A percentile compares a stretch with the other conserved stretches of the same genome.
phyloP scores from a whole-genome alignment of 2,888 invertebrate genomes.

The Timandra comae region DNA sequence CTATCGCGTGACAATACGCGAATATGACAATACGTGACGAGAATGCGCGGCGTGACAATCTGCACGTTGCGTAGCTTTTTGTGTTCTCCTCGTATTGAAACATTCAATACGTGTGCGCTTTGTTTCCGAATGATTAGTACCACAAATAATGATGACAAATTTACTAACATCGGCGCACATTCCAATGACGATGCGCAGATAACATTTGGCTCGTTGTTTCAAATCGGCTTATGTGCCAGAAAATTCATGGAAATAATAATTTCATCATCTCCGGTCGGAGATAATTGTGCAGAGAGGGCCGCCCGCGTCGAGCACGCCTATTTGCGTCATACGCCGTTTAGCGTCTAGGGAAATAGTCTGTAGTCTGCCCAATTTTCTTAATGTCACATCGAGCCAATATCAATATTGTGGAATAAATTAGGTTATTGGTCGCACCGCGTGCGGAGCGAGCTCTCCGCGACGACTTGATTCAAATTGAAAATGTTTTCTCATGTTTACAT shows the following conservation, averaged over 20 bases:
- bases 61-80: conserved; percentile 10
- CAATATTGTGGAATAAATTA: not conserved
- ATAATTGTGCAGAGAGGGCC: not conserved
- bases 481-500: not conserved
- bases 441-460: not conserved
- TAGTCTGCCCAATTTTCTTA: conserved; percentile 10
- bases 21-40: conserved; percentile 20
- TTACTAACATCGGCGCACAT: not conserved
- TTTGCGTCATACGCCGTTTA: not conserved
- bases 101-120: conserved; percentile 10
- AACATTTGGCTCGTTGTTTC: no score
- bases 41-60: conserved; percentile 3
- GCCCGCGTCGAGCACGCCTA: not conserved
- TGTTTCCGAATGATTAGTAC: conserved; percentile 1
- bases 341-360: conserved; percentile 8
- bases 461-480: not conserved
- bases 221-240: not conserved
- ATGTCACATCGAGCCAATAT: conserved; percentile 6
- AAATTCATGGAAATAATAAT: not conserved
- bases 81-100: conserved; percentile 13
- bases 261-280: not conserved
- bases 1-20: conserved; percentile 18
- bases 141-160: no score
- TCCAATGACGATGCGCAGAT: not conserved
- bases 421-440: not conserved